Conservation (phyloP, 2,888 invertebrate genomes). For the Lampropteryx suffumata region DNA sequence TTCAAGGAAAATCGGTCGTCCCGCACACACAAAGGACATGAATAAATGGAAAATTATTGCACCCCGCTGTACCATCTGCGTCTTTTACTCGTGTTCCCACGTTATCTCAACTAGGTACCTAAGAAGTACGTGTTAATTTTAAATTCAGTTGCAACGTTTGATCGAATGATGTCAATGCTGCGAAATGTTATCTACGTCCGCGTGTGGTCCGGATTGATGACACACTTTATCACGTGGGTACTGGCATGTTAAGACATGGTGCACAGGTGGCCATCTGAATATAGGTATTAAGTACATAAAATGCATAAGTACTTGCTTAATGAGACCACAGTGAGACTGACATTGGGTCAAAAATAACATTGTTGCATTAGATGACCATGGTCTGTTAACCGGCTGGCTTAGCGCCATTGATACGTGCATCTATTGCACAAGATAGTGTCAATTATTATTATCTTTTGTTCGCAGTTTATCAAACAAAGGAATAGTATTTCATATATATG, state of each 20-base stretch:
- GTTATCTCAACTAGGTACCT: conserved; percentile 16
- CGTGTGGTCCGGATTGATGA: conserved; percentile 50
- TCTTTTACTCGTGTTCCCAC: conserved; percentile 23
- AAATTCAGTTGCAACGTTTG: conserved; percentile 34
- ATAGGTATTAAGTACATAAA: not conserved
- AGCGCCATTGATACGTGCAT: conserved; percentile 51
- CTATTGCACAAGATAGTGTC: conserved; percentile 45
- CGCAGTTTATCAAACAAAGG: conserved; percentile 29
- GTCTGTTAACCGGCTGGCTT: conserved; percentile 45
- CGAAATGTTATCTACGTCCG: conserved; percentile 75
- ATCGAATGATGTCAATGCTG: conserved; percentile 61
- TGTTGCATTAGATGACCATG: conserved; percentile 52
- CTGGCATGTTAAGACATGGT: not conserved
- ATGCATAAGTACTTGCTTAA: no score
- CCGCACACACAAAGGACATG: conserved; percentile 2
- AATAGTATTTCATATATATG: conserved; percentile 19
- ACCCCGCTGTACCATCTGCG: conserved; percentile 10
- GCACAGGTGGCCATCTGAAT: not conserved
- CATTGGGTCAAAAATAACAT: conserved; percentile 54
- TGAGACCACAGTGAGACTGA: not conserved
- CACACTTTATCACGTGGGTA: conserved; percentile 26
- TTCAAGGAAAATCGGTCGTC: conserved; percentile 6
- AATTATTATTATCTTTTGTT: conserved; percentile 18
- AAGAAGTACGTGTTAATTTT: conserved; percentile 20
- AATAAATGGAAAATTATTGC: conserved; percentile 22